These are phyloP conservation scores for Cheilosia soror DNA, from an alignment of 2,888 invertebrate genomes.

Conservation along the genomic window DNA sequence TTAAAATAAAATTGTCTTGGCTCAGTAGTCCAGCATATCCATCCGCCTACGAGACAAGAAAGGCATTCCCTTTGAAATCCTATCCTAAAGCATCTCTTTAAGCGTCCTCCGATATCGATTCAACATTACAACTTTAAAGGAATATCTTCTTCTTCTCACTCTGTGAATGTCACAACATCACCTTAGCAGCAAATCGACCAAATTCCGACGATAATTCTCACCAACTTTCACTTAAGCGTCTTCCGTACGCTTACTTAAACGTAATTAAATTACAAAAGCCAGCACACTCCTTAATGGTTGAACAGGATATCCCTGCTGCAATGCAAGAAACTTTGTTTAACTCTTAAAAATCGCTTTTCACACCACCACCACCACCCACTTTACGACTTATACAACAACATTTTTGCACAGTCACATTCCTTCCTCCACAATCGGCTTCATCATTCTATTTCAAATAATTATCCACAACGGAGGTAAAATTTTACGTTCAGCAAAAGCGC, in stretches of 20 bases:
- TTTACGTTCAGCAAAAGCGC: not conserved
- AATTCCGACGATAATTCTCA: not conserved
- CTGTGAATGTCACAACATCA: not conserved
- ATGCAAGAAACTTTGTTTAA: slow-evolving; percentile 5
- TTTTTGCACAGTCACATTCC: not conserved
- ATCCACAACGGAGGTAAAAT: slow-evolving; percentile 16
- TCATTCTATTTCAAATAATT: slow-evolving; percentile 34
- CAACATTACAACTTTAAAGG: too few species aligned
- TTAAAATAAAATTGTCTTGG: too few species aligned
- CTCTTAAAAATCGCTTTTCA: not conserved
- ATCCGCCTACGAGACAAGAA: too few species aligned
- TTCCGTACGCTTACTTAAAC: slow-evolving; percentile 24
- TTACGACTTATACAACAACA: not conserved
- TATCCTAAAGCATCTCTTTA: too few species aligned
- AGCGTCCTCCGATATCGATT: too few species aligned
- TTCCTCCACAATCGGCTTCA: slow-evolving; percentile 21
- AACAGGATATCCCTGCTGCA: not conserved
- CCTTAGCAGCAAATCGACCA: not conserved
- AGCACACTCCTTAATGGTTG: slow-evolving; percentile 1
- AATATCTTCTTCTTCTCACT: too few species aligned
- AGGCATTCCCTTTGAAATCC: too few species aligned
- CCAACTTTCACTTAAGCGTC: slow-evolving; percentile 27
- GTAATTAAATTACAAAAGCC: slow-evolving; percentile 34
- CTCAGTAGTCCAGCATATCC: too few species aligned
- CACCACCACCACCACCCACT: not conserved